These are phyloP conservation scores for Piscicola geometra DNA, from an alignment of 2,888 invertebrate genomes.

Conservation along the genomic window DNA sequence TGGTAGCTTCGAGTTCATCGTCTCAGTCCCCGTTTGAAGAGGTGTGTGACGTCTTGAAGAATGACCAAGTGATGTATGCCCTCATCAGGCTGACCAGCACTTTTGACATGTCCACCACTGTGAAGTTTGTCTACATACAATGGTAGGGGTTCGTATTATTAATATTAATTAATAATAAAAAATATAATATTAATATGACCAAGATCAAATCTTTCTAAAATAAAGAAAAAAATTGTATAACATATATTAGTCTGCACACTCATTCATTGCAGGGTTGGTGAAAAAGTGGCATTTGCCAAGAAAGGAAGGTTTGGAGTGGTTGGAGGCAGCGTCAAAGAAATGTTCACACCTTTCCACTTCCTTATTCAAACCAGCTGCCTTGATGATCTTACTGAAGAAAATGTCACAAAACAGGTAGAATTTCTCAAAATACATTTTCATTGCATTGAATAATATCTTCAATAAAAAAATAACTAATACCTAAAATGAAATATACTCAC, in stretches of 20 bases:
- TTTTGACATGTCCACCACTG: conserved; percentile 53
- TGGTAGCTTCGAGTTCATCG: conserved; percentile 43
- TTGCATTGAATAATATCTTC: no score
- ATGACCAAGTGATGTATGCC: conserved; percentile 49
- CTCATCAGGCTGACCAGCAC: conserved; percentile 50
- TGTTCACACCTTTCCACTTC: conserved; percentile 50
- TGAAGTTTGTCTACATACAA: conserved; percentile 54
- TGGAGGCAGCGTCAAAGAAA: conserved; percentile 50
- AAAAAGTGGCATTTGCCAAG: conserved; percentile 49
- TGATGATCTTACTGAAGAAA: conserved; percentile 49
- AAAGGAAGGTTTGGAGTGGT: conserved; percentile 53
- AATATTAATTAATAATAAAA: conserved; percentile 3
- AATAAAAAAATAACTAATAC: no score
- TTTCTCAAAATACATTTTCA: no score
- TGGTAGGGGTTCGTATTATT: conserved; percentile 47
- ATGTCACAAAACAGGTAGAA: conserved; percentile 45
- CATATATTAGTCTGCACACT: not conserved
- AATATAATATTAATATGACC: no score
- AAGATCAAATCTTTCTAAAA: no score
- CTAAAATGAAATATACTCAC: no score
- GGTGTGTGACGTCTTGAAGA: conserved; percentile 35
- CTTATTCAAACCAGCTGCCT: conserved; percentile 48
- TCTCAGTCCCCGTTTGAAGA: conserved; percentile 40
- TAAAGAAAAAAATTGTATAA: not conserved
- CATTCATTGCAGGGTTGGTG: conserved; percentile 51